These are phyloP conservation scores for Pelodiscus sinensis DNA, from an alignment of 2,113 vertebrate genomes.

Conservation along the genomic window DNA sequence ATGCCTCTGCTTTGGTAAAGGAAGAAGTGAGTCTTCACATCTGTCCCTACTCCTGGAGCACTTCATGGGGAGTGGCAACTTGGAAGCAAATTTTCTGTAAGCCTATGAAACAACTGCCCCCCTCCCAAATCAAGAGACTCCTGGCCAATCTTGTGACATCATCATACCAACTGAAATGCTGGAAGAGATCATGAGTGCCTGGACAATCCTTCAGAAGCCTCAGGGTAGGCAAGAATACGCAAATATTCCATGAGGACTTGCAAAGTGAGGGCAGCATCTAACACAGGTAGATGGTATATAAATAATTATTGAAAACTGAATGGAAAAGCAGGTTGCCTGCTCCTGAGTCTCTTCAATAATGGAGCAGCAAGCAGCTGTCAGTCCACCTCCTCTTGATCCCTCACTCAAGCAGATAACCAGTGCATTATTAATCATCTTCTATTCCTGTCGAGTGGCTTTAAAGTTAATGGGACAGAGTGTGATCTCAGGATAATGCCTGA, in stretches of 20 bases:
- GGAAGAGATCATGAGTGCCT: neutral
- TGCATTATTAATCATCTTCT: constrained; percentile 56
- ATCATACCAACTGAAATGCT: neutral
- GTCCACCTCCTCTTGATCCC: constrained; percentile 22
- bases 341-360: constrained; percentile 57
- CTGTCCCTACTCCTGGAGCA: neutral
- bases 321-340: constrained; percentile 49
- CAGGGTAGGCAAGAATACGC: neutral
- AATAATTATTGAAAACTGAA: constrained; percentile 39
- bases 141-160: neutral
- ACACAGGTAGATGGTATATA: neutral
- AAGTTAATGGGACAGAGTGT: rapidly evolving
- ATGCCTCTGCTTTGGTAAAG: neutral
- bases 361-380: constrained; percentile 61
- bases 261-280: constrained; percentile 23
- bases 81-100: neutral
- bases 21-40: neutral
- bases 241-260: neutral
- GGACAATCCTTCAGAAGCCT: neutral
- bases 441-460: neutral
- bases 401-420: constrained; percentile 32
- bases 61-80: neutral
- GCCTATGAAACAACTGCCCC: neutral
- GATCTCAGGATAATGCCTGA: constrained; percentile 40
- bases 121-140: neutral